A percentile compares a stretch with the other conserved stretches of the same genome.
Evolutionary conservation across 1,140 invertebrate species (phyloP).

Genomic region (Apis laboriosa): DNA sequence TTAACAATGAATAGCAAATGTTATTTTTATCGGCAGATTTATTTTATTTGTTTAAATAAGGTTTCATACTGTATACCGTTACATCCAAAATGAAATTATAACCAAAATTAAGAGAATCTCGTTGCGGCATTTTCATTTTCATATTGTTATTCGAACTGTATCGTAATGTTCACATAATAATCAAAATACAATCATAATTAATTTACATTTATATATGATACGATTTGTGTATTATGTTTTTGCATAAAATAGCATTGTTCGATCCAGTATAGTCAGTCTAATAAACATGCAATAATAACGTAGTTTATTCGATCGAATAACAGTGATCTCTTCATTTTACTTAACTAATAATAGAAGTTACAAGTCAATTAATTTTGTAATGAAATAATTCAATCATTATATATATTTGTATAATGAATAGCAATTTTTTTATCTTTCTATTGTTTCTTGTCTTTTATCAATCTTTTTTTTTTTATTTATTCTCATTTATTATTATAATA

Average conservation of each 20-base stretch:
- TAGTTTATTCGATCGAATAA: neutral
- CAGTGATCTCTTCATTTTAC: neutral
- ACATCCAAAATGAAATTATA: constrained; percentile 4
- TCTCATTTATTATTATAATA: neutral
- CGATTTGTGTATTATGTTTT: neutral
- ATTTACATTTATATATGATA: neutral
- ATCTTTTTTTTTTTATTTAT: neutral
- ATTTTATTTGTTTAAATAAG: constrained; percentile 24
- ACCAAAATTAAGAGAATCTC: neutral
- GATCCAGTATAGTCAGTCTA: neutral
- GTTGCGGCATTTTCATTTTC: constrained; percentile 17
- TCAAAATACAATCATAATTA: constrained; percentile 17
- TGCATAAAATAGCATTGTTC: neutral
- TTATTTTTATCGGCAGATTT: neutral
- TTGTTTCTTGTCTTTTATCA: neutral
- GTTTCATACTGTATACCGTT: constrained; percentile 12
- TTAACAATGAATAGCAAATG: neutral
- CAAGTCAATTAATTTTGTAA: neutral
- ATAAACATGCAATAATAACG: neutral
- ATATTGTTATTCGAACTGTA: constrained; percentile 4
- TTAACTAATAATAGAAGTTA: constrained; percentile 17
- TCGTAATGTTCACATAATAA: constrained; percentile 8
- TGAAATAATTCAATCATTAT: neutral
- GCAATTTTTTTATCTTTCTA: neutral
- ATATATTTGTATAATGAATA: neutral